Base-by-base conservation (phyloP, 2,888 invertebrate genomes). In the Venustoraphidia nigricollis region DNA sequence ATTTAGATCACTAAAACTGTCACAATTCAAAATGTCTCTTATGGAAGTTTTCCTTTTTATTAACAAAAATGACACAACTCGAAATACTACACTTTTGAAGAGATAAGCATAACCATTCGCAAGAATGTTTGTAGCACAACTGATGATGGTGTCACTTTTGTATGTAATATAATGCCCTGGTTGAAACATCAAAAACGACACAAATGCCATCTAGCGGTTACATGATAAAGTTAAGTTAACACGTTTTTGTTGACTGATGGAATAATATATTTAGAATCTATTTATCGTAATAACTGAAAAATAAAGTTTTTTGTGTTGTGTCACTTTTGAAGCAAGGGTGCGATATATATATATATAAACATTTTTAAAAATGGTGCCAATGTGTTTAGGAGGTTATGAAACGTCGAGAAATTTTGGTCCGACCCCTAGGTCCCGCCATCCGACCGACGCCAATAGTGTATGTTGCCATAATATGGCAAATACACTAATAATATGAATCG, bases 11-110 rank as follows among this genome's bases (percentile, higher is more conserved):
- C 9, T 10, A 45, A 45, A 41, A 37, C 40, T 38, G 45, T 17
- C 36, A 38, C 45, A 45, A 40, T 14, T 45, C 45, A 39, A 45
- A 45, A 45, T 45, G 11, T n/a, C 14, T 9, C 41, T n/a, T 11
- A n/a, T 41, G 10, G 10, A 11, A 13, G 11, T 11, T 41, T 41
- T 41, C 13, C 10, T 17, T 17, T 17, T 17, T 17, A 17, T 17
- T 17, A 17, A 17, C 17, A 17, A 17, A 17, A 17, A 17, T 17
- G 17, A 11, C 11, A 14, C 42, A 42, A 42, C 42, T 42, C 42
- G 17, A 42, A 42, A 42, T 42, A 42, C 17, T 42, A 14, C 42
- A 14, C 42, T 42, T 42, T 42, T 13, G 14, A 14, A 42, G 10
- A 13, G 10, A 11, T 13, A n/a, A 38, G 11, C 14, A 41, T 10